A percentile compares a stretch with the other conserved stretches of the same genome.
These are phyloP conservation scores for Dipodomys merriami DNA, from an alignment of 2,113 vertebrate genomes.

Conservation along the genomic window DNA sequence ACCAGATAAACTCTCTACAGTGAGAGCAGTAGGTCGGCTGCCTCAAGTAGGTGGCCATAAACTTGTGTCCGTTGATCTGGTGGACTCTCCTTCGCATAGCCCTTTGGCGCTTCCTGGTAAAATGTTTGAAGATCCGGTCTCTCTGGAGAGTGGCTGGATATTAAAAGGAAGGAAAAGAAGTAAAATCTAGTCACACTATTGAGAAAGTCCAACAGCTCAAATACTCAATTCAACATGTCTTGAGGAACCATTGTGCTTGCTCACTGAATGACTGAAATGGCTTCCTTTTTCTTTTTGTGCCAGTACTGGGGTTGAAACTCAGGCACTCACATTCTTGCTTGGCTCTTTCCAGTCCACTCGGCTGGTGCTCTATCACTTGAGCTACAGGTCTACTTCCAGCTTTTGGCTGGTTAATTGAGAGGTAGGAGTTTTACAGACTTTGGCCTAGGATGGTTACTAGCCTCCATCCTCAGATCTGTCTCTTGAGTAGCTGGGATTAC, in stretches of 20 bases:
- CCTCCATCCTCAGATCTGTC: background rate
- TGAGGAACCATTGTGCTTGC: background rate
- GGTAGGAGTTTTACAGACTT: too few species aligned
- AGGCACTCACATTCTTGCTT: background rate
- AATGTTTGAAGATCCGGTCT: slow-evolving; percentile 90
- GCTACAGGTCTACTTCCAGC: too few species aligned
- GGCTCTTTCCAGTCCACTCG: background rate
- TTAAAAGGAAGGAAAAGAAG: background rate
- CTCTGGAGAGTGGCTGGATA: slow-evolving; percentile 85
- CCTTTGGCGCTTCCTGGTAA: slow-evolving; percentile 94
- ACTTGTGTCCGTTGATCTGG: slow-evolving; percentile 98
- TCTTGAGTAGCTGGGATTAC: background rate
- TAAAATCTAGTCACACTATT: background rate
- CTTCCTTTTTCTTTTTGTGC: too few species aligned
- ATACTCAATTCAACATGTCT: background rate
- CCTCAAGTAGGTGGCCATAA: slow-evolving; percentile 97
- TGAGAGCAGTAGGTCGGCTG: slow-evolving; percentile 99
- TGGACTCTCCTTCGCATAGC: slow-evolving; percentile 94
- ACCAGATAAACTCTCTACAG: slow-evolving; percentile 99
- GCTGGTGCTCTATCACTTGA: too few species aligned
- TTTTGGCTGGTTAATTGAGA: too few species aligned
- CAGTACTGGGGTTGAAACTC: too few species aligned
- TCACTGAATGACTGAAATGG: background rate
- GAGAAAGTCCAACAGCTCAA: background rate
- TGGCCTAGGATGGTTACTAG: background rate